These are phyloP conservation scores for Scophthalmus maximus DNA, from an alignment of 2,113 vertebrate species.

Conservation along the genomic window DNA sequence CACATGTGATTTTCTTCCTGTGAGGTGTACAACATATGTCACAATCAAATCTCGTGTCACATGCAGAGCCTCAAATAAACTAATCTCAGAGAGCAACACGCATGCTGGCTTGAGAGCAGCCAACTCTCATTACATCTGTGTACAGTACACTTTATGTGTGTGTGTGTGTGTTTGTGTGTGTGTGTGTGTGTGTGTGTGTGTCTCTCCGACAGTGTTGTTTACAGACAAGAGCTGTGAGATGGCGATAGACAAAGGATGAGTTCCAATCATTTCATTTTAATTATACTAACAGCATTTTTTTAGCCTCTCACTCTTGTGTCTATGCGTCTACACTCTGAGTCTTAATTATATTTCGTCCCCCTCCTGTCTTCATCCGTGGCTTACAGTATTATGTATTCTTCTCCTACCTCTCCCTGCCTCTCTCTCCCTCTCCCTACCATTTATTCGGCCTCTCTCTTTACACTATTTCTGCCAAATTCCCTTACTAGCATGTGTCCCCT, in stretches of 20 bases:
- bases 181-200: constrained; percentile 17
- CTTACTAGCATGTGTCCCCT: constrained; percentile 60
- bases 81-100: constrained; percentile 37
- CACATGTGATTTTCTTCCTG: not conserved
- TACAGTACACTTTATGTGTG: constrained; percentile 4
- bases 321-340: not conserved
- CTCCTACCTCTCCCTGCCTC: not conserved
- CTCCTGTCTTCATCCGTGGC: constrained; percentile 17
- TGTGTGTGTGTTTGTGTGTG: not conserved
- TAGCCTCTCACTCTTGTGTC: not conserved
- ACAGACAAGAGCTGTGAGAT: constrained; percentile 43
- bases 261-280: constrained; percentile 59
- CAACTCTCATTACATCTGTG: constrained; percentile 55
- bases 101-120: constrained; percentile 38
- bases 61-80: constrained; percentile 32
- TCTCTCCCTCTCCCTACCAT: not conserved
- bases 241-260: constrained; percentile 43
- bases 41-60: constrained; percentile 35
- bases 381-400: constrained; percentile 1
- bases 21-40: constrained; percentile 4
- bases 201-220: constrained; percentile 71
- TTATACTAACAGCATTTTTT: constrained; percentile 42
- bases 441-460: constrained; percentile 27
- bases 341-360: constrained; percentile 23
- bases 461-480: constrained; percentile 63